Base-by-base conservation (phyloP, 2,797 vertebrate genomes). In the Parambassis ranga region DNA sequence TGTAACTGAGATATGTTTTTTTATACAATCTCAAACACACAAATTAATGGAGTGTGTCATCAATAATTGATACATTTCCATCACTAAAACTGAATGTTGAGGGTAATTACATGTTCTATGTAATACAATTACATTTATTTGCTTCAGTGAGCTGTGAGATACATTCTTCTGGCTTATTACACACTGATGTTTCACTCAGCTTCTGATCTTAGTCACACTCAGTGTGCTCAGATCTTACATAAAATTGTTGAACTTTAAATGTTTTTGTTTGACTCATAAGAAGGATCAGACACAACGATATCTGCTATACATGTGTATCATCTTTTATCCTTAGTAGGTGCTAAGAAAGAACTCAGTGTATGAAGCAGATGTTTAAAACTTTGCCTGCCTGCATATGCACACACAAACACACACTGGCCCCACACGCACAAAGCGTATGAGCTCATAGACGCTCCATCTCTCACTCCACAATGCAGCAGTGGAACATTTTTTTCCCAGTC, bases 361-460 rank as follows among this genome's bases (percentile, higher is more conserved):
- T 51, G 50, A 58, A 75, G 57, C 55, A 48, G 85, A 91, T 91
- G 87, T 89, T 89, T 75, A 82, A 80, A 38, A 42, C 68, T 66
- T 52, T 42, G 46, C 65, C 36, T 67, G 67, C 55, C 60, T 47
- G 31, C 62, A 26, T 23, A 24, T 58, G 46, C 44, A 65, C 41
- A 60, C 36, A 52, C 60, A 49, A 39, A 41, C 31, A 20, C 41
- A 49, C 31, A 65, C 27, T 48, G 38, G 35, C 32, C 13, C 48
- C 37, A 31, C 57, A 56, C 70, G 66, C 62, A 67, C 64, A n/a
- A 77, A 62, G 18, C 68, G 48, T 19, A 43, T 62, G 6, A 64
- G 52, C 58, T 77, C 55, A 55, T 20, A 10, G 13, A 26, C 6
- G 7, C 53, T 70, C 36, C 15, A 2, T 65, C 56, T 65, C 43